phyloP scores from a whole-genome alignment of 2,113 vertebrate species.

The Haemorhous mexicanus region DNA sequence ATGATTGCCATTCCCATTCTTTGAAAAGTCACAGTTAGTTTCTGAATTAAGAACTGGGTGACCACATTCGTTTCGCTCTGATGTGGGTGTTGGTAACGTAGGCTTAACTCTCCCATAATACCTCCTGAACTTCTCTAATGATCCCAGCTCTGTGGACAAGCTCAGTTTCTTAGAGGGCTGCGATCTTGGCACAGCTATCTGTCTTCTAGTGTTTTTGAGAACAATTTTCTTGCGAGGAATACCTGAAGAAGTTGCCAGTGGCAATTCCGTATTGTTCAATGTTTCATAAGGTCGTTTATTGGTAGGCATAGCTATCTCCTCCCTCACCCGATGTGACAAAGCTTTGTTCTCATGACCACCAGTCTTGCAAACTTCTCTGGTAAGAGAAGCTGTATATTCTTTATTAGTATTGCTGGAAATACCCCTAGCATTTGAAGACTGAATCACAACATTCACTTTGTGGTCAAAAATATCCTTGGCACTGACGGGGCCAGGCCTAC shows the following conservation, averaged over 20 bases:
- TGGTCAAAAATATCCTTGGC: conserved; percentile 54
- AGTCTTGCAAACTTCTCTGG: not conserved
- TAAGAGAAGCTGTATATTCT: not conserved
- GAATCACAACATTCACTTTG: not conserved
- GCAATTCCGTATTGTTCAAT: not conserved
- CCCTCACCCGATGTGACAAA: not conserved
- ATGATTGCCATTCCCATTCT: not conserved
- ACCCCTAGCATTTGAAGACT: not conserved
- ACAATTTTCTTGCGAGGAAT: not conserved
- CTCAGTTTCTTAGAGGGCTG: conserved; percentile 61
- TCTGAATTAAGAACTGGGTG: not conserved
- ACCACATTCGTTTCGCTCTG: not conserved
- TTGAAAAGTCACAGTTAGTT: not conserved
- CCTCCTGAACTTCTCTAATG: conserved; percentile 89
- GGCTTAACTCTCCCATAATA: conserved; percentile 69
- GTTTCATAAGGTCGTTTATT: not conserved
- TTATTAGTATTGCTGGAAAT: conserved; percentile 28
- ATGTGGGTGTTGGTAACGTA: not conserved
- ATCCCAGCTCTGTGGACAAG: conserved; percentile 72
- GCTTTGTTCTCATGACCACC: conserved; percentile 1
- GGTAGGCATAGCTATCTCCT: not conserved
- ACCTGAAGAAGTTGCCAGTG: not conserved
- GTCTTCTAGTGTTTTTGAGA: not conserved
- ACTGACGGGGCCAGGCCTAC: conserved; percentile 54
- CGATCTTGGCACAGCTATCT: conserved; percentile 22